These are phyloP conservation scores for Phymatocera aterrima DNA, from an alignment of 2,888 invertebrate species.

Conservation along the genomic window DNA sequence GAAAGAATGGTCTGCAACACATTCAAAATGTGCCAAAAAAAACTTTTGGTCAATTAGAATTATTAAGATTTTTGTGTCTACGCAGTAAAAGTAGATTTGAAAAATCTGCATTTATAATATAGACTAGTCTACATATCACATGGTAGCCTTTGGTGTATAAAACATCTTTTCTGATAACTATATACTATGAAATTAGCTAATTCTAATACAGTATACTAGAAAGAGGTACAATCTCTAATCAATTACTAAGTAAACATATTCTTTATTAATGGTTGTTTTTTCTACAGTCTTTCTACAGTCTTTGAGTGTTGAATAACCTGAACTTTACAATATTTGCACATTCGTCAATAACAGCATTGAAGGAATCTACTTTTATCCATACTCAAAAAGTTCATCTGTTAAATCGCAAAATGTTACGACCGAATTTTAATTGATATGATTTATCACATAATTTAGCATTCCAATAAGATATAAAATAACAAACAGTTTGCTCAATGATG, in stretches of 20 bases:
- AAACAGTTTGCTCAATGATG: too few relatives aligned
- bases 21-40: slow-evolving; percentile 70
- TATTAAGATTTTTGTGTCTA: slow-evolving; percentile 37
- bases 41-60: slow-evolving; percentile 62
- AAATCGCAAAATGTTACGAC: too few relatives aligned
- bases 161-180: slow-evolving; percentile 38
- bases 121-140: slow-evolving; percentile 45
- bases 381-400: too few relatives aligned
- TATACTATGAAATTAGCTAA: slow-evolving; percentile 12
- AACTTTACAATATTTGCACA: background rate
- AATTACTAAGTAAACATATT: background rate
- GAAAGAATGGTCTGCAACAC: slow-evolving; percentile 74
- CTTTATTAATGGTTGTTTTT: background rate
- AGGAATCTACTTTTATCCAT: too few relatives aligned
- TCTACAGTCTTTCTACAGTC: background rate
- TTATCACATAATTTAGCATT: too few relatives aligned
- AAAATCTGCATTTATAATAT: slow-evolving; percentile 34
- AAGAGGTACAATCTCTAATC: slow-evolving; percentile 1
- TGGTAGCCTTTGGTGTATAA: slow-evolving; percentile 41
- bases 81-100: slow-evolving; percentile 41
- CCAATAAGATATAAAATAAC: too few relatives aligned
- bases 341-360: background rate
- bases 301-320: background rate
- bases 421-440: too few relatives aligned
- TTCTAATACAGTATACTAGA: slow-evolving; percentile 44